Base-by-base conservation (phyloP, 2,797 vertebrate species). In the Rhinella marina region DNA sequence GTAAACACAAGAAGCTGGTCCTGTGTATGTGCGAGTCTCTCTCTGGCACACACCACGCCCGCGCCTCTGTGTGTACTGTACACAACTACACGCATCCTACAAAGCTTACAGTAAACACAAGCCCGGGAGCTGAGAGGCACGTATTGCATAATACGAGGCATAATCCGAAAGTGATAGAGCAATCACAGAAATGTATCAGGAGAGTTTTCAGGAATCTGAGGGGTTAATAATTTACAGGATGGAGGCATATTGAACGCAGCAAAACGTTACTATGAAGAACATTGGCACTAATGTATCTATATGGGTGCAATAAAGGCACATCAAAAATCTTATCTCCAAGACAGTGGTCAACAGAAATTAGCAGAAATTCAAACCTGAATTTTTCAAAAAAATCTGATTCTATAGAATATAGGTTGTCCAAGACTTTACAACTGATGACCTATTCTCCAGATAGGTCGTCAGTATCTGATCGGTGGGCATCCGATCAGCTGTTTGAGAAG, bases 31-130 rank as follows among this genome's bases (percentile, higher is more conserved):
- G 23, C 32, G 17, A 29, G 83, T 23, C 73, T 85, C 41, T 27
- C 54, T 29, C 23, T 17, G 25, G 66, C 59, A 80, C 76, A 81
- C 76, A 64, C 41, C 85, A 41, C 77, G 56, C 62, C 85, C 23
- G 62, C 17, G 13, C 27, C 32, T 48, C 16, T 79, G 62, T 86
- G 59, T 86, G 27, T 68, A 86, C 61, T 86, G 48, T 86, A 79
- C 27, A 86, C 85, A 86, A 29, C 32, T 29, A 70, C 76, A 80
- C 61, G 41, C 85, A 80, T 21, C 21, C 19, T 86, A 21, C 27
- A n/a, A 27, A 56, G 62, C 68, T 86, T 86, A 86, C 85, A 59
- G 64, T 86, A 86, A 86, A 86, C 41, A 86, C 17, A 17, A n/a
- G 50, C 27, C 29, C 7, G n/a, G 29, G 84, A 86, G 75, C 70